A percentile compares a stretch with the other conserved stretches of the same genome.
These are phyloP conservation scores for Drosophila murphyi DNA, from an alignment of 1,140 invertebrate species.

Conservation along the genomic window DNA sequence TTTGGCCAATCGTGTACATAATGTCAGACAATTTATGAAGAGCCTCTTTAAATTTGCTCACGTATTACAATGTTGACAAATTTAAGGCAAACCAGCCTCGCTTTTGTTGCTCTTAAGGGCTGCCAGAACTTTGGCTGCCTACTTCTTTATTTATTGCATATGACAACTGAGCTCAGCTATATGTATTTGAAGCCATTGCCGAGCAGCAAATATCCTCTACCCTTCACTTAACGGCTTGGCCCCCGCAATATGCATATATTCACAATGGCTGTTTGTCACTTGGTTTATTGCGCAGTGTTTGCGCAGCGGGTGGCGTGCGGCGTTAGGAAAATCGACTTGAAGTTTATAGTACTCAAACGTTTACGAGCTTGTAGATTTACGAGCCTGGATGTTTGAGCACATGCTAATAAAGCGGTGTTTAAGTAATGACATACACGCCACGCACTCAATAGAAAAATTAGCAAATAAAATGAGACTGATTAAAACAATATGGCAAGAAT, in stretches of 20 bases:
- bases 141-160: conserved; percentile 57
- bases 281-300: conserved; percentile 60
- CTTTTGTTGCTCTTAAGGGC: not conserved
- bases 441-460: conserved; percentile 62
- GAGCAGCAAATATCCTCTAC: not conserved
- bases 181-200: conserved; percentile 36
- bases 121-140: conserved; percentile 6
- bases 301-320: conserved; percentile 44
- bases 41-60: conserved; percentile 19
- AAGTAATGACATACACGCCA: conserved; percentile 18
- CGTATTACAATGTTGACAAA: conserved; percentile 54
- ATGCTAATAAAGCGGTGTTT: conserved; percentile 2
- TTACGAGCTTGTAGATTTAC: conserved; percentile 55
- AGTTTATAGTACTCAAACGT: conserved; percentile 41
- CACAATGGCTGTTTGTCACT: conserved; percentile 54
- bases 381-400: conserved; percentile 24
- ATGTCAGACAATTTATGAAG: conserved; percentile 17
- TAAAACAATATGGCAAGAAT: conserved; percentile 31
- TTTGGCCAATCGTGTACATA: conserved; percentile 4
- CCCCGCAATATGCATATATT: not conserved
- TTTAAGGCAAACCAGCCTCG: conserved; percentile 29
- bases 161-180: conserved; percentile 57
- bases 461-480: conserved; percentile 66
- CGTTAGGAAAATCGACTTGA: conserved; percentile 10
- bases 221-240: not conserved